phyloP scores from a whole-genome alignment of 2,797 vertebrate genomes.

The Craterocephalus amniculus region DNA sequence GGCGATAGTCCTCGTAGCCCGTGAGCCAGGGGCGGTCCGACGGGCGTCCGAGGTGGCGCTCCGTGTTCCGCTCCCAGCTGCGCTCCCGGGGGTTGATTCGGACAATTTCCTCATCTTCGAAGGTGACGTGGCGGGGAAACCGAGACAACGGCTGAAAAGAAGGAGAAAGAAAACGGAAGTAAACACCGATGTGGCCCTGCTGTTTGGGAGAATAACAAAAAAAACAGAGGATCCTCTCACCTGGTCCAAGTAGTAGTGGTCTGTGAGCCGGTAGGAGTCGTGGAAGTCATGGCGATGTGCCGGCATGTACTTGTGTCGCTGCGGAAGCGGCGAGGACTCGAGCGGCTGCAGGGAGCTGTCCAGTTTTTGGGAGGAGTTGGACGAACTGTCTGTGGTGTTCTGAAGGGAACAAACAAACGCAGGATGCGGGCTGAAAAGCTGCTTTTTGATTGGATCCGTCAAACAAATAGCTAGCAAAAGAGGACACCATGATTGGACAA shows the following conservation, averaged over 20 bases:
- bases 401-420: constrained; percentile 77
- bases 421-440: constrained; percentile 63
- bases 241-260: constrained; percentile 94
- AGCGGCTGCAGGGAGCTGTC: constrained; percentile 89
- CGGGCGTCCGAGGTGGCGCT: constrained; percentile 53
- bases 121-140: constrained; percentile 90
- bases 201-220: neutral
- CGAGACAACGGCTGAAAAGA: constrained; percentile 83
- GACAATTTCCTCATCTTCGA: constrained; percentile 96
- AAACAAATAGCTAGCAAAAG: constrained; percentile 52
- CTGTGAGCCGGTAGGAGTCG: constrained; percentile 87
- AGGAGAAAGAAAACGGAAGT: neutral
- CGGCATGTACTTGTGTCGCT: constrained; percentile 88
- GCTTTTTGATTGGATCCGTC: constrained; percentile 57
- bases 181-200: neutral
- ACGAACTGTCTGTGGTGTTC: constrained; percentile 97
- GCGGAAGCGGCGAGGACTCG: constrained; percentile 90
- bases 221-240: constrained; percentile 71
- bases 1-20: constrained; percentile 96
- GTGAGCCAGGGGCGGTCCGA: constrained; percentile 90
- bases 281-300: constrained; percentile 89
- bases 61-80: constrained; percentile 83
- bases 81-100: constrained; percentile 97
- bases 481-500: constrained; percentile 66
- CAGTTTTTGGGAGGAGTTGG: constrained; percentile 96